Evolutionary conservation across 2,113 vertebrate species (phyloP).

Genomic region (Chlorodrepanis virens): DNA sequence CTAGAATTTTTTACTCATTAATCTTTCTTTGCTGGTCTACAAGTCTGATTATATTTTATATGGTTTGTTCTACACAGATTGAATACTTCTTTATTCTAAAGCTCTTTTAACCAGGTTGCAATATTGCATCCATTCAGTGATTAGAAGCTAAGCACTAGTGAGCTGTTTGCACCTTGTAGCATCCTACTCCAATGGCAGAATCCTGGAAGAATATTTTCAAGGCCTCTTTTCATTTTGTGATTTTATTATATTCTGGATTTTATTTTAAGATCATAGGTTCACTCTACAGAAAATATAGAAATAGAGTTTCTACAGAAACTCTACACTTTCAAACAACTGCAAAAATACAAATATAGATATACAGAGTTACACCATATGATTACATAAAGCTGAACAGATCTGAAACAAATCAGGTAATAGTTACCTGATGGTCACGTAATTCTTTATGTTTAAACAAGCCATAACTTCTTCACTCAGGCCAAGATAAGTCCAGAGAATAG

Average conservation of each 20-base stretch:
- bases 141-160: not conserved
- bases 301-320: no score
- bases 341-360: not conserved
- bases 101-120: not conserved
- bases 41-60: not conserved
- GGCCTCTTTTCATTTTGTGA: not conserved
- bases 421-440: not conserved
- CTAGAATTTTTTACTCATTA: not conserved
- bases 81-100: not conserved
- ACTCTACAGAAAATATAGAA: not conserved
- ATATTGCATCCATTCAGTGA: not conserved
- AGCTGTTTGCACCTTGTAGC: not conserved
- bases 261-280: not conserved
- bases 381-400: not conserved
- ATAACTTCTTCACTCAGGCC: not conserved
- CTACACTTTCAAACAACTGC: not conserved
- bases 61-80: not conserved
- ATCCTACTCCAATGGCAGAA: not conserved
- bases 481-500: not conserved
- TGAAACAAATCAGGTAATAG: not conserved
- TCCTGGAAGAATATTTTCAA: not conserved
- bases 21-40: accelerated
- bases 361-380: not conserved
- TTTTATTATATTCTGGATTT: not conserved
- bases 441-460: not conserved